Evolutionary conservation across 1,140 invertebrate genomes (phyloP), one percentile per base, ranked within the genome.

Genomic region (Zaprionus nigranus): DNA sequence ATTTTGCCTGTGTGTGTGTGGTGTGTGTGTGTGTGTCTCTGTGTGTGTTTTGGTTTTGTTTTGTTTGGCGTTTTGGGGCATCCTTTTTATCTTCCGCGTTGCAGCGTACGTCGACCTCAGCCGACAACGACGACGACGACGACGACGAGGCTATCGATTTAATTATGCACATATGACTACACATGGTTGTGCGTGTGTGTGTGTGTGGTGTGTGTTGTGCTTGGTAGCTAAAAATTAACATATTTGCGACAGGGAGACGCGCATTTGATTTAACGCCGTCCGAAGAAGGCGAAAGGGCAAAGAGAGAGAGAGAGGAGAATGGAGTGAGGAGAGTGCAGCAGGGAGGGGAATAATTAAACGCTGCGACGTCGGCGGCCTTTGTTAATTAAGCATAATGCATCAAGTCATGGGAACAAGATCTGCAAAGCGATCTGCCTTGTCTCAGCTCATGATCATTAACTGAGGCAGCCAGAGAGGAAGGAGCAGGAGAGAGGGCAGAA

Each of bases 1-100:
- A 79, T 81, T 90, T 78, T 64, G 63, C 59, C 56, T 59, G 68
- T 65, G 20, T 51, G 9, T 51, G 11, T 51, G 20, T 51, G 11
- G 43, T 30, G 7, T 28, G 7, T 30, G 5, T 26, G 36, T 13
- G 36, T 13, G 38, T n/a, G 30, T 3, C 6, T 28, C 6, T 28
- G 30, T 40, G 12, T 40, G 38, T n/a, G 15, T 40, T 13, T n/a
- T n/a, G 38, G 46, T 51, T 20, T 46, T 46, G n/a, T 46, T n/a
- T 17, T 22, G 46, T 51, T 12, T 24, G 17, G 20, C 43, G 58
- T 73, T 88, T 81, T 81, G 85, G 81, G 81, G 84, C 85, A 88
- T 88, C 84, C 84, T 88, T 87, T 90, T 85, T 81, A 90, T 90
- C 85, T 90, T 90, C 85, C 85, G 85, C 85, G 85, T 90, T 90